Percentiles rank a stretch among this genome's conserved stretches.
Conservation (phyloP, 1,140 invertebrate species). For the Formica selysi region DNA sequence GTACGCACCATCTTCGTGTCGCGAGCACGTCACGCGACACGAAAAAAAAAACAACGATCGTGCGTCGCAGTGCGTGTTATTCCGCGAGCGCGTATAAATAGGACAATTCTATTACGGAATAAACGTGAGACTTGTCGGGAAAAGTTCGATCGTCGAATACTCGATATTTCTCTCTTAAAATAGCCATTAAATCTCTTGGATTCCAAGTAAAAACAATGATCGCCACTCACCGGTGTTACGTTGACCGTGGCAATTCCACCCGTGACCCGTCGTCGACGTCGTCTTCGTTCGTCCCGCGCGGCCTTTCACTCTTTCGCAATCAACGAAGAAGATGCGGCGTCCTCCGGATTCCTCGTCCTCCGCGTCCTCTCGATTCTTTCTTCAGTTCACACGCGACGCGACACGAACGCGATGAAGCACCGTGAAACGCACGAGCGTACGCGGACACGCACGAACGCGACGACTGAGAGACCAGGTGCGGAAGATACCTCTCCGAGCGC, state of each 20-base stretch:
- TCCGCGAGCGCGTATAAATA: background rate
- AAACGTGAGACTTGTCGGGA: background rate
- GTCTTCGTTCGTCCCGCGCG: constrained; percentile 37
- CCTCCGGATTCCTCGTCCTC: background rate
- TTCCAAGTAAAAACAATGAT: background rate
- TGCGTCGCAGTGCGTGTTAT: background rate
- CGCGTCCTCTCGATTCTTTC: constrained; percentile 27
- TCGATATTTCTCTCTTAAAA: background rate
- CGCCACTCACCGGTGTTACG: constrained; percentile 55
- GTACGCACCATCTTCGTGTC: background rate
- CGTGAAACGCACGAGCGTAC: constrained; percentile 32
- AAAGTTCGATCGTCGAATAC: background rate
- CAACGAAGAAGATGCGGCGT: constrained; percentile 18
- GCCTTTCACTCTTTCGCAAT: constrained; percentile 75
- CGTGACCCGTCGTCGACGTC: constrained; percentile 16
- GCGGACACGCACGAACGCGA: constrained; percentile 63
- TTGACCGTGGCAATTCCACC: constrained; percentile 33
- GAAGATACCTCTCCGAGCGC: constrained; percentile 66
- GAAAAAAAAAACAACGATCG: constrained; percentile 6
- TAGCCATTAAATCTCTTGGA: background rate
- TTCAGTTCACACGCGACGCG: constrained; percentile 65
- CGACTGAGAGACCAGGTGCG: constrained; percentile 34
- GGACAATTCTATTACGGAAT: background rate
- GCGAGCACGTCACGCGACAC: background rate
- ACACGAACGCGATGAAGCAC: background rate